These are phyloP conservation scores for Amblyjoppa fuscipennis DNA, from an alignment of 2,888 invertebrate species.

Conservation along the genomic window DNA sequence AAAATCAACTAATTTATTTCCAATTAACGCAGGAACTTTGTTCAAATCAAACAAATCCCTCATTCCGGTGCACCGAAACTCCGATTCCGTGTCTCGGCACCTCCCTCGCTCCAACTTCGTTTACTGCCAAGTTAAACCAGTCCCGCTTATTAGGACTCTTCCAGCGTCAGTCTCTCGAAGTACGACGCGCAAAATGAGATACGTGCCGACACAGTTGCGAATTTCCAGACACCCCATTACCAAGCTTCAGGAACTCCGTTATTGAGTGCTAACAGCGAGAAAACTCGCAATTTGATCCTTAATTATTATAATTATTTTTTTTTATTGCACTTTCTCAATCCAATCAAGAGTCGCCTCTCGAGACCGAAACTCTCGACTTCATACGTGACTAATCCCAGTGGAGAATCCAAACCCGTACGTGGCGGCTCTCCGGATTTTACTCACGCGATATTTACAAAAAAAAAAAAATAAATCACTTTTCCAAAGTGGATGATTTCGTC, in stretches of 20 bases:
- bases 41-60: background rate
- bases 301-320: background rate
- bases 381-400: background rate
- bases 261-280: background rate
- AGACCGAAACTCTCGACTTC: background rate
- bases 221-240: background rate
- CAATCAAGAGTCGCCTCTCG: background rate
- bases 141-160: background rate
- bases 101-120: background rate
- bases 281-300: background rate
- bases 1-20: background rate
- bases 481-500: background rate
- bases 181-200: background rate
- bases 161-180: background rate
- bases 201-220: conserved; percentile 4
- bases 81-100: background rate
- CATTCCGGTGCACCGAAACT: background rate
- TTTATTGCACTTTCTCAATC: background rate
- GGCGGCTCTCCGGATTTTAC: background rate
- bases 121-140: conserved; percentile 2
- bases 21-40: background rate
- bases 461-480: background rate
- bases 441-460: background rate
- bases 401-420: background rate
- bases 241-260: background rate